Percentiles rank a stretch among this genome's conserved stretches.
Conservation (phyloP, 2,797 vertebrate species). For the Urosaurus nigricauda region DNA sequence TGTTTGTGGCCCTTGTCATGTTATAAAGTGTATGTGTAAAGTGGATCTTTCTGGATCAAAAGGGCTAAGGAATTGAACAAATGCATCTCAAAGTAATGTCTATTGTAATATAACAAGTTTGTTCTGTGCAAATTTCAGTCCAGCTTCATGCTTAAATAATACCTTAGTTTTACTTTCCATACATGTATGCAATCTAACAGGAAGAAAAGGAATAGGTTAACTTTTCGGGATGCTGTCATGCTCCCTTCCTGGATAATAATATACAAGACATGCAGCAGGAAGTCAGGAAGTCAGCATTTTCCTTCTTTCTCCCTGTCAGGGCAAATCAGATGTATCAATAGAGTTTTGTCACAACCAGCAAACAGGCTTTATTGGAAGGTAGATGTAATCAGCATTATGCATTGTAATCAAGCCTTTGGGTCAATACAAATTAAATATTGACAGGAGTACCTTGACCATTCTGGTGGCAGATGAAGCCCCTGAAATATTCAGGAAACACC, state of each 20-base stretch:
- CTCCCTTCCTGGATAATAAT: conserved; percentile 27
- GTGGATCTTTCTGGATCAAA: neutral
- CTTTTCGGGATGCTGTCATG: neutral
- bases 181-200: neutral
- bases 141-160: neutral
- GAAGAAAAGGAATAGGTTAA: conserved; percentile 16
- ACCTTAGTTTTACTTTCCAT: neutral
- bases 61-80: neutral
- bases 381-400: conserved; percentile 54
- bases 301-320: conserved; percentile 46
- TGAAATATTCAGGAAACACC: conserved; percentile 52
- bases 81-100: neutral
- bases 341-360: conserved; percentile 56
- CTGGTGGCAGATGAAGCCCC: conserved; percentile 33
- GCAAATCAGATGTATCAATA: conserved; percentile 60
- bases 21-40: neutral
- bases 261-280: conserved; percentile 23
- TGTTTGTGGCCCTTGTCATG: too few species aligned
- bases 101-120: too few species aligned
- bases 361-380: conserved; percentile 55
- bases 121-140: neutral
- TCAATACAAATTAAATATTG: conserved; percentile 73
- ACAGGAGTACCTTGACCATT: conserved; percentile 49
- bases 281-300: conserved; percentile 61
- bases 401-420: conserved; percentile 53